phyloP scores from a whole-genome alignment of 2,797 vertebrate species.

The Arnoldichthys spilopterus region DNA sequence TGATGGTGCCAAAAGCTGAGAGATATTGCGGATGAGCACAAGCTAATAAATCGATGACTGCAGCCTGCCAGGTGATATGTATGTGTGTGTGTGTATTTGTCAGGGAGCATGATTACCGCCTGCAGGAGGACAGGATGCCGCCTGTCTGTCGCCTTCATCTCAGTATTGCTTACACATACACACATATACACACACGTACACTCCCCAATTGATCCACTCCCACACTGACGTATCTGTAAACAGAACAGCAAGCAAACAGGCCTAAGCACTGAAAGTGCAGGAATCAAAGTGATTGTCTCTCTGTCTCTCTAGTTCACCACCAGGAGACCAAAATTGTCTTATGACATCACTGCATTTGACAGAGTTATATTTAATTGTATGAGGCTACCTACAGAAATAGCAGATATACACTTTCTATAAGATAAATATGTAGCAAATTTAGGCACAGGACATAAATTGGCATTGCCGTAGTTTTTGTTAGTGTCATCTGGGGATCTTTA shows the following conservation, averaged over 20 bases:
- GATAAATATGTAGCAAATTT: background rate
- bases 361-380: background rate
- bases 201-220: slow-evolving; percentile 32
- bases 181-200: background rate
- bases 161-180: background rate
- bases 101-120: slow-evolving; percentile 7
- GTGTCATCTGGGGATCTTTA: background rate
- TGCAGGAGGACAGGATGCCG: slow-evolving; percentile 22
- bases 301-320: background rate
- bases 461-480: background rate
- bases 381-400: background rate
- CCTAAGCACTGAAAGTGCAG: slow-evolving; percentile 15
- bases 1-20: slow-evolving; percentile 60
- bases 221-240: slow-evolving; percentile 36
- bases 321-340: background rate
- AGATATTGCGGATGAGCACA: slow-evolving; percentile 67
- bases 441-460: background rate
- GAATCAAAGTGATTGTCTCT: background rate
- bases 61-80: slow-evolving; percentile 60
- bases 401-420: background rate
- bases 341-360: background rate
- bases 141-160: slow-evolving; percentile 32
- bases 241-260: slow-evolving; percentile 2
- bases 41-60: slow-evolving; percentile 72
- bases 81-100: slow-evolving; percentile 9